Evolutionary conservation across 2,113 vertebrate species (phyloP), one percentile per base, ranked within the genome.

Genomic region (Oophaga pumilio): DNA sequence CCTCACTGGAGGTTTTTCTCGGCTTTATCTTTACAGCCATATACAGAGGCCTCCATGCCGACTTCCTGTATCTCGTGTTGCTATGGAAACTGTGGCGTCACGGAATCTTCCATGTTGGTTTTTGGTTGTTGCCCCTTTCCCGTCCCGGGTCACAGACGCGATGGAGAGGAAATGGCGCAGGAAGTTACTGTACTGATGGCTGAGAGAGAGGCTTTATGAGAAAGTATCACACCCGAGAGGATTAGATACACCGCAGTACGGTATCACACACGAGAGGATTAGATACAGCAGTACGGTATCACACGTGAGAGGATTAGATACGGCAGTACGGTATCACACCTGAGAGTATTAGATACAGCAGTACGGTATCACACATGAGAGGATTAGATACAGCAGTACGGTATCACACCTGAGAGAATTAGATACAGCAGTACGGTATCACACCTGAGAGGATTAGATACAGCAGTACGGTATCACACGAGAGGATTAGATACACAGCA

Each of bases 41-140:
- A 66, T 66, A 83, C n/a, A 66, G 86, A 64, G 33, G 56, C 79
- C 80, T 9, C 69, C 43, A 33, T 76, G 80, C 80, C 56, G 57
- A 88, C 71, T 88, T 88, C 86, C 86, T 88, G 86, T 76, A 59
- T 13, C 56, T 81, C 13, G 18, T 14, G 79, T 82, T 28, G 57
- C 68, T 11, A 18, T 76, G 86, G 86, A 33, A 83, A 76, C 86
- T 0, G 3, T n/a, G 26, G 69, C 86, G 86, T 88, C 86, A 88
- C 26, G 86, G 80, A 88, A 88, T 49, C 79, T 76, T 82, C 68
- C 59, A 83, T 83, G 49, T 88, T 83, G 79, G 71, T 33, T n/a
- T 22, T 33, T 24, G 76, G 60, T 77, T 82, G 18, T 76, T 17
- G 50, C 50, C 69, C 8, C 43, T 33, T 17, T 8, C 59, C 60